These are phyloP conservation scores for Gavia stellata DNA, from an alignment of 2,113 vertebrate genomes.

Conservation along the genomic window DNA sequence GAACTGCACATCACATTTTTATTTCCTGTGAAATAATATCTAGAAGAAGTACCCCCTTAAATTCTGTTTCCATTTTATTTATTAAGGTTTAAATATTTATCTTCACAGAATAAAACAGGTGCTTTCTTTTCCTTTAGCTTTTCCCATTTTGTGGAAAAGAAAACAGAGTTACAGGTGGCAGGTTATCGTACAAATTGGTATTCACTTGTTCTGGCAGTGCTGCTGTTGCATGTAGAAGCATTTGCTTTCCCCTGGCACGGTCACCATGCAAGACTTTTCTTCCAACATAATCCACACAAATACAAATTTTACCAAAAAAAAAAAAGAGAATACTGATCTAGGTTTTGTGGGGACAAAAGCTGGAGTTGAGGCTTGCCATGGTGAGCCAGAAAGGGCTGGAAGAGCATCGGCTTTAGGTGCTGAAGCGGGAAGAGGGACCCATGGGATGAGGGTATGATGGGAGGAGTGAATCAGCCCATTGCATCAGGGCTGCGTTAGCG, in stretches of 20 bases:
- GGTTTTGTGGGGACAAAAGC: not conserved
- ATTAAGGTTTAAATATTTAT: not conserved
- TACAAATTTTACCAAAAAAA: not conserved
- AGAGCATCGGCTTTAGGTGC: not conserved
- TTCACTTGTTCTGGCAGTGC: not conserved
- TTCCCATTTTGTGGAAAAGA: not conserved
- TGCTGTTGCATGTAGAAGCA: not conserved
- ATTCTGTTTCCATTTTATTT: not conserved
- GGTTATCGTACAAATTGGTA: not conserved
- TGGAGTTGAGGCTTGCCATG: not conserved
- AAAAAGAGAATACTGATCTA: not conserved
- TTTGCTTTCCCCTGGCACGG: not conserved
- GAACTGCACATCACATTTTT: not conserved
- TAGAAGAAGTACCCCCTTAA: not conserved
- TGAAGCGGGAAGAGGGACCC: not conserved
- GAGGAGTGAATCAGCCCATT: not conserved
- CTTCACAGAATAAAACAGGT: not conserved
- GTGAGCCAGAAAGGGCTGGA: not conserved
- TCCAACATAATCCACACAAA: not conserved
- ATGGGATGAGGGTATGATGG: too few species aligned
- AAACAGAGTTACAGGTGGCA: not conserved
- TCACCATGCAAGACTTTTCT: not conserved
- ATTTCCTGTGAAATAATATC: not conserved
- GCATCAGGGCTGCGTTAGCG: fast-evolving
- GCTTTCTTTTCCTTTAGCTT: not conserved